Evolutionary conservation across 2,888 invertebrate species (phyloP).

Genomic region (Heliconius charithonia): DNA sequence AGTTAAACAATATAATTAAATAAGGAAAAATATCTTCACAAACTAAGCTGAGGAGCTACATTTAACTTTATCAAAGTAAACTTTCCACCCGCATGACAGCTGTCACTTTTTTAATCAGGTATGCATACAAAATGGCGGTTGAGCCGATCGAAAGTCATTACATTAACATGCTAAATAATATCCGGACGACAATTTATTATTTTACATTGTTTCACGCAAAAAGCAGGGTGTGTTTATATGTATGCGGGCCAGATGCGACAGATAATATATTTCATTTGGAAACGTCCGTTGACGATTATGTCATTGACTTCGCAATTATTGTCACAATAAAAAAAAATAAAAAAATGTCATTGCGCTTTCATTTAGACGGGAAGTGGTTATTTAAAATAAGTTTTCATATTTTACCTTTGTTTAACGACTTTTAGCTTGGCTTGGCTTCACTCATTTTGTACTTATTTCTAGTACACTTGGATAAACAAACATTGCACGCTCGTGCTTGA

Average conservation of each 20-base stretch:
- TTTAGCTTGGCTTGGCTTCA: constrained; percentile 11
- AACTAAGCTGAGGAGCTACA: not conserved
- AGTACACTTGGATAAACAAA: constrained; percentile 24
- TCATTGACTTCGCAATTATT: constrained; percentile 42
- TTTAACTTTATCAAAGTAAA: constrained; percentile 29
- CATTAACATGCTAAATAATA: constrained; percentile 54
- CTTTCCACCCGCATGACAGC: constrained; percentile 63
- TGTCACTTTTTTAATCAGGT: constrained; percentile 56
- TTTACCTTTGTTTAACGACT: constrained; percentile 28
- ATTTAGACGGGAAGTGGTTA: constrained; percentile 38
- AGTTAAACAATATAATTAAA: constrained; percentile 4
- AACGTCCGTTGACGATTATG: constrained; percentile 44
- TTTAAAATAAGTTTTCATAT: constrained; percentile 25
- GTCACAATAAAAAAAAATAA: constrained; percentile 29
- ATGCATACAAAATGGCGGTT: constrained; percentile 42
- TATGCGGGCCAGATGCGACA: constrained; percentile 49
- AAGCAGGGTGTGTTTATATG: constrained; percentile 49
- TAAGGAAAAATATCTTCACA: constrained; percentile 11
- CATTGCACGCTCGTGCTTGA: constrained; percentile 14
- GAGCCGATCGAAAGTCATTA: constrained; percentile 24
- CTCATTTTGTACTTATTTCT: constrained; percentile 23
- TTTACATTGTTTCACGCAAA: constrained; percentile 41
- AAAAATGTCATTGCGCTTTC: constrained; percentile 37
- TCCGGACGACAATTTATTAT: constrained; percentile 61
- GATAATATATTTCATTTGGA: constrained; percentile 48